Evolutionary conservation across 2,113 vertebrate species (phyloP).

Genomic region (Xenopus tropicalis): DNA sequence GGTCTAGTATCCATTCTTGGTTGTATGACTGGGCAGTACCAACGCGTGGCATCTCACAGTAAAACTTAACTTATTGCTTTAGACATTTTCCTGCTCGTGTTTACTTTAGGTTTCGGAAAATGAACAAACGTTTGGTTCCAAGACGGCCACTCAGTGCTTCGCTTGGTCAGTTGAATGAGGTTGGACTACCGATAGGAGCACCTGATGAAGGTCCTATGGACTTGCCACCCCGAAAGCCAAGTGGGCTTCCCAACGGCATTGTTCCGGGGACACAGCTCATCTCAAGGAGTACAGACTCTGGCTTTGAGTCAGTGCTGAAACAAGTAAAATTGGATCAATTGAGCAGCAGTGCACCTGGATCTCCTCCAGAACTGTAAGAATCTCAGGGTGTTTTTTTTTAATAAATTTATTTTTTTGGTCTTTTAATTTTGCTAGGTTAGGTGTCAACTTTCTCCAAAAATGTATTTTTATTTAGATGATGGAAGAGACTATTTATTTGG

Average conservation of each 20-base stretch:
- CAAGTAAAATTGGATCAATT: conserved; percentile 84
- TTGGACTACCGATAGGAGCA: conserved; percentile 78
- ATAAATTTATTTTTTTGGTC: neutral
- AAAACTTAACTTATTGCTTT: too few relatives aligned
- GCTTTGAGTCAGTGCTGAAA: conserved; percentile 80
- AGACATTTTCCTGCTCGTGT: neutral
- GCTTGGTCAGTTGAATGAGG: conserved; percentile 80
- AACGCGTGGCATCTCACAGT: too few relatives aligned
- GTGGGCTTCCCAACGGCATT: conserved; percentile 86
- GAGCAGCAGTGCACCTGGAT: conserved; percentile 84
- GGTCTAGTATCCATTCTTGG: too few relatives aligned
- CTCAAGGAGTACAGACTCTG: conserved; percentile 81
- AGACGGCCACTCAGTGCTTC: conserved; percentile 80
- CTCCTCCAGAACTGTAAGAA: conserved; percentile 87
- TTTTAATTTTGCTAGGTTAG: too few relatives aligned
- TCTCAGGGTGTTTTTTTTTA: conserved; percentile 26
- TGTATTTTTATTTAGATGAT: too few relatives aligned
- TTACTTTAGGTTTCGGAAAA: conserved; percentile 86
- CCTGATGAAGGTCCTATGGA: conserved; percentile 85
- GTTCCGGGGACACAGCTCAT: conserved; percentile 82
- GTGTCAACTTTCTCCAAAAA: too few relatives aligned
- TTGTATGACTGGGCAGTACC: too few relatives aligned
- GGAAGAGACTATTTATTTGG: too few relatives aligned
- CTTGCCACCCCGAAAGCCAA: conserved; percentile 74
- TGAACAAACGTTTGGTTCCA: conserved; percentile 91